Percentiles rank a stretch among this genome's conserved stretches.
Evolutionary conservation across 1,140 invertebrate genomes (phyloP).

Genomic region (Teleogryllus occipitalis): DNA sequence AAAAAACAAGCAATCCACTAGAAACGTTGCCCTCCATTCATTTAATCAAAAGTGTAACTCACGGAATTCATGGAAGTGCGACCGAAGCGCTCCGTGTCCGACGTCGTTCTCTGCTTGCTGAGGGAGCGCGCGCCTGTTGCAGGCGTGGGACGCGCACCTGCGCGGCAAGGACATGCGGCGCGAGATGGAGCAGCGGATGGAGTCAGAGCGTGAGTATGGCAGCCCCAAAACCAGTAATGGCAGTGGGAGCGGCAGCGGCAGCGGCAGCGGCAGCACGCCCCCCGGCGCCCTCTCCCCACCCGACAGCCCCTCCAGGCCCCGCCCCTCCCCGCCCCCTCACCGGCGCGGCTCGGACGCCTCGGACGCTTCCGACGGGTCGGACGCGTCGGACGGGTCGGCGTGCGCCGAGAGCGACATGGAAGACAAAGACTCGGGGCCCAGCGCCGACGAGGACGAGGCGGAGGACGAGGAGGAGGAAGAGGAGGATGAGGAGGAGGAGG

Average conservation of each 20-base stretch:
- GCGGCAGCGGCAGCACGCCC: not conserved
- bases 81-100: no score
- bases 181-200: conserved; percentile 23
- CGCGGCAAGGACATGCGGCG: conserved; percentile 16
- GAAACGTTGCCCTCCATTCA: no score
- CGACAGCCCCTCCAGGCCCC: not conserved
- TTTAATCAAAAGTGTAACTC: no score
- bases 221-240: not conserved
- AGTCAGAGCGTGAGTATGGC: conserved; percentile 28
- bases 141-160: conserved; percentile 21
- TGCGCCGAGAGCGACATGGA: not conserved
- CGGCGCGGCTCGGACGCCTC: not conserved
- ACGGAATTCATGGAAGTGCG: no score
- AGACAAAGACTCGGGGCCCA: not conserved
- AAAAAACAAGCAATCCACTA: no score
- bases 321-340: not conserved
- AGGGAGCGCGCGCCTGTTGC: conserved; percentile 4
- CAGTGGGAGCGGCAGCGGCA: no score
- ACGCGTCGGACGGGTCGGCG: not conserved
- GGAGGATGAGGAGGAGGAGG: not conserved
- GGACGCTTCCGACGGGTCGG: not conserved
- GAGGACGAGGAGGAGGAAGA: not conserved
- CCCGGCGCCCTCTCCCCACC: no score
- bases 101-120: not conserved
- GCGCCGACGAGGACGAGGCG: not conserved